Percentiles rank a stretch among this genome's conserved stretches.
Evolutionary conservation across 2,888 invertebrate species (phyloP).

Genomic region (Noctua janthina): DNA sequence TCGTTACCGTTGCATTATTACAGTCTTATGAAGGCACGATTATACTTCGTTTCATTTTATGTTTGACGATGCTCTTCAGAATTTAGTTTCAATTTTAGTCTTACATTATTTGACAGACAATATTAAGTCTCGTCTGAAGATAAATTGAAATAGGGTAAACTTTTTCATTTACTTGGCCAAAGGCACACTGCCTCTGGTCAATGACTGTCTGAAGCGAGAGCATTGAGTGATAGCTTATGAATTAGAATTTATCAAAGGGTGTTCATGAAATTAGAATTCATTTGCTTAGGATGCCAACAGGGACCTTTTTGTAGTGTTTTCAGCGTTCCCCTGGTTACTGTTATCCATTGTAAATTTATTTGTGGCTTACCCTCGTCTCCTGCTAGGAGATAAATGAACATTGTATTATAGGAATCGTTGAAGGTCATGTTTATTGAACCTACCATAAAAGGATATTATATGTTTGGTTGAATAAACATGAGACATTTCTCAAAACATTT

Average conservation of each 20-base stretch:
- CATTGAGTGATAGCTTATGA: conserved; percentile 35
- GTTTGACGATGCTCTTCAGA: conserved; percentile 18
- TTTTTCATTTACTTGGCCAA: conserved; percentile 43
- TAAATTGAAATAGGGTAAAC: conserved; percentile 33
- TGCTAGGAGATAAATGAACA: conserved; percentile 37
- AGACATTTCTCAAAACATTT: conserved; percentile 10
- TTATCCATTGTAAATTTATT: conserved; percentile 52
- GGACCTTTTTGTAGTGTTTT: conserved; percentile 38
- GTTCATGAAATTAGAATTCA: conserved; percentile 39
- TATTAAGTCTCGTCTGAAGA: conserved; percentile 37
- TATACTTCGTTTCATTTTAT: not conserved
- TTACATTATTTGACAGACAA: conserved; percentile 39
- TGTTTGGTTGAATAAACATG: conserved; percentile 9
- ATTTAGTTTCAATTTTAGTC: conserved; percentile 22
- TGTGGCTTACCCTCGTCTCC: conserved; percentile 42
- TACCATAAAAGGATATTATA: conserved; percentile 16
- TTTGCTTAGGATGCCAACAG: conserved; percentile 32
- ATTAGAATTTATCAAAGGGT: conserved; percentile 39
- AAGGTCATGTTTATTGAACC: conserved; percentile 22
- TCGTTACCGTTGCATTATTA: conserved; percentile 45
- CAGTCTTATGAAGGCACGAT: conserved; percentile 5
- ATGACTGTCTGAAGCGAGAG: conserved; percentile 60
- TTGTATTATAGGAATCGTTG: conserved; percentile 18
- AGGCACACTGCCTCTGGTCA: conserved; percentile 46
- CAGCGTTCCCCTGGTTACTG: conserved; percentile 14